Base-by-base conservation (phyloP, 37 sponge, comb jelly and placozoan species). In the Axinella damicornis region DNA sequence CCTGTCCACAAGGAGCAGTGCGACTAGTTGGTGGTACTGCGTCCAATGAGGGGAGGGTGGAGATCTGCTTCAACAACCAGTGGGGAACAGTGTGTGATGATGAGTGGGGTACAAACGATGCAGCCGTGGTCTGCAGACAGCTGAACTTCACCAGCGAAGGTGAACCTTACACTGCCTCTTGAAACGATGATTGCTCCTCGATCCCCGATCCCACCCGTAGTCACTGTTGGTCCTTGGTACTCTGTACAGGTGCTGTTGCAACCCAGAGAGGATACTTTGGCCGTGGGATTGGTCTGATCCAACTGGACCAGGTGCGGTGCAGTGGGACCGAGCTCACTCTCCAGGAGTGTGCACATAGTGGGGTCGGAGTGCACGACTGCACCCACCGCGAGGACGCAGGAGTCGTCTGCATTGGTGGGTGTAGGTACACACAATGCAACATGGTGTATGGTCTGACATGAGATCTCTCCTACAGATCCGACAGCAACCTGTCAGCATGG, bases 31-130 rank as follows among this genome's bases (percentile, higher is more conserved):
- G 37, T 20, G 66, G 84, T 19, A 35, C n/a, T 22, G 20, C 37
- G 30, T 22, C 22, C 21, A 74, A 64, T 31, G 84, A 83, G 37
- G 84, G 84, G 2, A 62, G 84, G 41, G 84, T 83, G 2, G 84
- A 83, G 35, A 40, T 83, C n/a, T 83, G 84, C 31, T 5, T 63
- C 2, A 27, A 65, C 63, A 74, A 74, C 74, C 24, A 31, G 0
- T 88, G 88, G 88, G 88, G 88, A 2, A 88, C 82, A 14, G 77
- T 88, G 35, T 88, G 88, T 74, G 88, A 88, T 74, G 88, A 88
- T 63, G 2, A 1, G 11, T 88, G 81, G 81, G 82, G 59, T 30
- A 17, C n/a, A 15, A 27, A 54, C 5, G 73, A 79, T 17, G 73
- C 87, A 41, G 6, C 16, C 25, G 87, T 87, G 24, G 74, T 87